Evolutionary conservation across 2,888 invertebrate genomes (phyloP).

Genomic region (Dasysyrphus tricinctus): DNA sequence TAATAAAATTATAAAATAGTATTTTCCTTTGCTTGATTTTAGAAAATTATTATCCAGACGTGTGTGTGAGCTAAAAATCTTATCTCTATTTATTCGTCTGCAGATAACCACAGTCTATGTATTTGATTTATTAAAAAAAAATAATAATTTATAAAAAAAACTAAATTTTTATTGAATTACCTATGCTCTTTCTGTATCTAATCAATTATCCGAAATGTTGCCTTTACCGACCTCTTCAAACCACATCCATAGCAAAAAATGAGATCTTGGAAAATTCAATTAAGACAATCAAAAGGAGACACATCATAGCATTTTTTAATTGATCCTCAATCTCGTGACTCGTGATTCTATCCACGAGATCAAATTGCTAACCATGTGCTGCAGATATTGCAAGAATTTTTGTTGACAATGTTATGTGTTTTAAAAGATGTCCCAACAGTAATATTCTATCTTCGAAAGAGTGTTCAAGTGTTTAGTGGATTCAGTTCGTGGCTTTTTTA

Average conservation of each 20-base stretch:
- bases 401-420: neutral
- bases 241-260: neutral
- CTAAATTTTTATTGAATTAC: no score
- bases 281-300: neutral
- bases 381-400: neutral
- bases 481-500: neutral
- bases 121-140: no score
- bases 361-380: neutral
- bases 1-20: no score
- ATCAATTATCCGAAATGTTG: neutral
- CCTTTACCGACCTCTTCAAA: neutral
- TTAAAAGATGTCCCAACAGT: neutral
- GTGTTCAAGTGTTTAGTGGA: neutral
- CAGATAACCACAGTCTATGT: no score
- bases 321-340: conserved; percentile 21
- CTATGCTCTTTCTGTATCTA: neutral
- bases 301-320: neutral
- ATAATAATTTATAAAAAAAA: no score
- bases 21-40: no score
- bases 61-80: no score
- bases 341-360: conserved; percentile 16
- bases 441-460: neutral
- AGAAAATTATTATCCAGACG: no score
- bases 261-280: conserved; percentile 4
- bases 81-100: no score